Percentiles rank a stretch among this genome's conserved stretches.
phyloP scores from a whole-genome alignment of 2,888 invertebrate species.

The Xanthia icteritia region DNA sequence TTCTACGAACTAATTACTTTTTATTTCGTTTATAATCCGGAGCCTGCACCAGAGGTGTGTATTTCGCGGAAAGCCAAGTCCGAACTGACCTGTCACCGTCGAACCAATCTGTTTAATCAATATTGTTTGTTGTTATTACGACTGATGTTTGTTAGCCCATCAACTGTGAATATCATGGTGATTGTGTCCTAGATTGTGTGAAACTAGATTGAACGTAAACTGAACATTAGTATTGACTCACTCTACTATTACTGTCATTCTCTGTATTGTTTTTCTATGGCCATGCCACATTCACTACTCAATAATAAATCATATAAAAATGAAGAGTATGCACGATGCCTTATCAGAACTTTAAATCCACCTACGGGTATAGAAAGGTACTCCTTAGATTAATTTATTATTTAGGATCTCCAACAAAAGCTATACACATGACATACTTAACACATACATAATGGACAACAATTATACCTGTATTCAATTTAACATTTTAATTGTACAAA shows the following conservation, averaged over 20 bases:
- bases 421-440: too few species aligned
- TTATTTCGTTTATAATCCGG: not conserved
- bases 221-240: not conserved
- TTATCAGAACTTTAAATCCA: too few species aligned
- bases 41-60: not conserved
- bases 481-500: too few species aligned
- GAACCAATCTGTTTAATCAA: not conserved
- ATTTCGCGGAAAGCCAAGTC: not conserved
- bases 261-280: not conserved
- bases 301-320: not conserved
- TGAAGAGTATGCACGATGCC: too few species aligned
- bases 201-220: not conserved
- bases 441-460: too few species aligned
- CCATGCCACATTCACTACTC: not conserved
- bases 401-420: too few species aligned
- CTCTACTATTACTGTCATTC: not conserved
- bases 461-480: too few species aligned
- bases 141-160: conserved; percentile 9
- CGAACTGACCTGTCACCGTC: not conserved
- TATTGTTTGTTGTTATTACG: conserved; percentile 27
- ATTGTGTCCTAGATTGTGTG: not conserved
- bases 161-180: conserved; percentile 10
- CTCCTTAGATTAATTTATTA: too few species aligned
- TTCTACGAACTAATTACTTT: not conserved
- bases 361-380: too few species aligned